Percentiles rank a stretch among this genome's conserved stretches.
These are phyloP conservation scores for Pseudomyrmex concolor DNA, from an alignment of 1,140 invertebrate genomes.

Conservation along the genomic window DNA sequence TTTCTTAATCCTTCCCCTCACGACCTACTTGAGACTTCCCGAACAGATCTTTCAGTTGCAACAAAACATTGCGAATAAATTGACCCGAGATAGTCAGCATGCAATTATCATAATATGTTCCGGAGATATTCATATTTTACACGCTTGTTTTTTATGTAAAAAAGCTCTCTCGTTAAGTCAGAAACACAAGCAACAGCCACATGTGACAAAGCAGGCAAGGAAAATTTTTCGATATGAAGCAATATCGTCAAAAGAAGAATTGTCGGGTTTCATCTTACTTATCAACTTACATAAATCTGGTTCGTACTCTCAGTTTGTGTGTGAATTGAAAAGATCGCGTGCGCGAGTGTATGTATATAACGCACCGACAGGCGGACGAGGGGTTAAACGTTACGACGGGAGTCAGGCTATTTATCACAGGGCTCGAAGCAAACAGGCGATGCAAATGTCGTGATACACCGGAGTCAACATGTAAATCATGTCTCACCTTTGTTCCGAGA, in stretches of 20 bases:
- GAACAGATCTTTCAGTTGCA: background rate
- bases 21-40: background rate
- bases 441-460: slow-evolving; percentile 58
- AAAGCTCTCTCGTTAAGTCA: background rate
- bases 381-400: slow-evolving; percentile 38
- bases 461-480: slow-evolving; percentile 59
- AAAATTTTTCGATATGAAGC: background rate
- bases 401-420: slow-evolving; percentile 53
- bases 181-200: background rate
- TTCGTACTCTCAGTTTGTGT: slow-evolving; percentile 27
- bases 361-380: background rate
- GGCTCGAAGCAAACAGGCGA: slow-evolving; percentile 56
- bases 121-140: background rate
- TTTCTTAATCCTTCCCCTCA: too few species aligned
- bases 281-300: slow-evolving; percentile 42
- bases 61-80: background rate
- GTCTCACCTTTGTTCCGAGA: slow-evolving; percentile 53
- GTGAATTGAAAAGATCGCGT: slow-evolving; percentile 53
- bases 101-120: background rate
- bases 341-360: background rate
- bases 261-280: slow-evolving; percentile 44
- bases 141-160: background rate
- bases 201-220: background rate
- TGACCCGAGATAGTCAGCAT: background rate
- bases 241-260: slow-evolving; percentile 27